Conservation (phyloP, 1,140 invertebrate genomes). For the Lanistes nyassanus region DNA sequence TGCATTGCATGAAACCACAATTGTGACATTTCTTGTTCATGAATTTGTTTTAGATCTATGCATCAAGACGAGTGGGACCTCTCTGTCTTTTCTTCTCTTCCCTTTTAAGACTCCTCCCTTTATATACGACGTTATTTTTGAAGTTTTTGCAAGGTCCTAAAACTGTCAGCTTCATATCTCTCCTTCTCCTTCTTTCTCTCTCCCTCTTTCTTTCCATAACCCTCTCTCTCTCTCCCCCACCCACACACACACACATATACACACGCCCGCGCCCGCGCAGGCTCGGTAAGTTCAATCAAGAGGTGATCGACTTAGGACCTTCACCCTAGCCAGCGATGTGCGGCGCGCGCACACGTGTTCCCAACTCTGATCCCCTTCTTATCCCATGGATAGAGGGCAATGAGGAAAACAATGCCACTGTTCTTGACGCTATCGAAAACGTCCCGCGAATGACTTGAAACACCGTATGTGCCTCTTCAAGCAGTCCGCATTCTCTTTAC, state of each 20-base stretch:
- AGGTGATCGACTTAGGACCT: neutral
- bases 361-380: too few species aligned
- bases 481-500: too few species aligned
- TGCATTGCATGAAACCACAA: too few species aligned
- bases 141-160: neutral
- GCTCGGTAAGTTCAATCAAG: neutral
- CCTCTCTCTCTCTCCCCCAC: constrained; percentile 17
- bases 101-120: neutral
- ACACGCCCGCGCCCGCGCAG: neutral
- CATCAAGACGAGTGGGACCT: neutral
- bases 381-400: too few species aligned
- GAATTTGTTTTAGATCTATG: neutral
- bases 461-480: too few species aligned
- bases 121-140: neutral
- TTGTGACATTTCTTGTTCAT: neutral
- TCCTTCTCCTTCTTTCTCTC: constrained; percentile 8
- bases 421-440: too few species aligned
- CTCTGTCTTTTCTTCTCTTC: constrained; percentile 7
- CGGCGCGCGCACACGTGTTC: too few species aligned
- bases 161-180: constrained; percentile 15
- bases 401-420: too few species aligned
- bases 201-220: constrained; percentile 5
- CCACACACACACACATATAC: neutral
- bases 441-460: too few species aligned
- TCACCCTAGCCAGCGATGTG: too few species aligned